Conservation (phyloP, 30 jellyfish, hydroid and myxozoan species). For the Mastigias papua region DNA sequence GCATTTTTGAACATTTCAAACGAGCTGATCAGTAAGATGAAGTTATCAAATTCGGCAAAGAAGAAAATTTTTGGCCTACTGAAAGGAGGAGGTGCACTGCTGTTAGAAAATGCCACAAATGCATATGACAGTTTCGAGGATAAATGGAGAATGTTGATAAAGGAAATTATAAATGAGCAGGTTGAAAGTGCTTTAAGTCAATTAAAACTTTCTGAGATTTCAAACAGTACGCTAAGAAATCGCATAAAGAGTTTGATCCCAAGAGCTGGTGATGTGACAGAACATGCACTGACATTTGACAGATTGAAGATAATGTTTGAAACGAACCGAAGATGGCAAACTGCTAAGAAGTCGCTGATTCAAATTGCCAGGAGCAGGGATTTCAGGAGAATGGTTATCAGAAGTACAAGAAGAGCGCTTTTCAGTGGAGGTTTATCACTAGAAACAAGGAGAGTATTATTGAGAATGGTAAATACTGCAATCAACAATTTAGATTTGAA, state of each 20-base stretch:
- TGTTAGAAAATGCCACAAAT: background rate
- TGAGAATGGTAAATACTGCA: background rate
- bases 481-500: background rate
- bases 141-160: constrained; percentile 14
- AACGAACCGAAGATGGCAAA: background rate
- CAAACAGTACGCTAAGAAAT: background rate
- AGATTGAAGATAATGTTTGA: background rate
- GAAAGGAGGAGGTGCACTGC: background rate
- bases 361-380: background rate
- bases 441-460: background rate
- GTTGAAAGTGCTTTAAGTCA: background rate
- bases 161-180: background rate
- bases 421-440: background rate
- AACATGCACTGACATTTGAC: background rate
- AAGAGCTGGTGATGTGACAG: background rate
- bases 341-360: background rate
- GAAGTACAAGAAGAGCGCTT: background rate
- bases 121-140: background rate
- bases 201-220: background rate
- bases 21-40: background rate
- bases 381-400: background rate
- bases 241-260: constrained; percentile 34
- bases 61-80: background rate
- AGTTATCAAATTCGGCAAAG: background rate
- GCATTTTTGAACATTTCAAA: background rate